Conservation (phyloP, 1,140 invertebrate species). For the Penaeus japonicus region DNA sequence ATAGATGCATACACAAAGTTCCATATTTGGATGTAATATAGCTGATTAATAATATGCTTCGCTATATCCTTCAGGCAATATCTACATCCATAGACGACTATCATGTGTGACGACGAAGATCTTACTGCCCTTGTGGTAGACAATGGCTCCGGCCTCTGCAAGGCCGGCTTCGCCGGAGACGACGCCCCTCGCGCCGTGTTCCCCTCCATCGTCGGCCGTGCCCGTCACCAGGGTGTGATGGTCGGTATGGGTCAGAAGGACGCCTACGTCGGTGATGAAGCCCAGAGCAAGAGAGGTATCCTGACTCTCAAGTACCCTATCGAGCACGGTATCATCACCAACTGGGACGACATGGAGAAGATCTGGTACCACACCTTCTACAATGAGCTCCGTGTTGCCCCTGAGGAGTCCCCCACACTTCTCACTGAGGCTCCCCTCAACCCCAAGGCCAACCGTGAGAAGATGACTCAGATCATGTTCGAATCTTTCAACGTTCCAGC, state of each 20-base stretch:
- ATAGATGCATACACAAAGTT: too few species aligned
- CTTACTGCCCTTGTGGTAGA: too few species aligned
- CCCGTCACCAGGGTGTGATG: conserved; percentile 76
- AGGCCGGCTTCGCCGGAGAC: conserved; percentile 73
- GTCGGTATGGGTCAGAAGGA: conserved; percentile 95
- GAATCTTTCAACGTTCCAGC: conserved; percentile 67
- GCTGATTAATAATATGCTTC: too few species aligned
- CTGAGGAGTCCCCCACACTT: conserved; percentile 91
- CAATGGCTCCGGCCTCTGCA: conserved; percentile 59
- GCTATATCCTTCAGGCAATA: too few species aligned
- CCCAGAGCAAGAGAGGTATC: conserved; percentile 89
- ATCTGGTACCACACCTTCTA: conserved; percentile 97
- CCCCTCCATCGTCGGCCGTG: conserved; percentile 72
- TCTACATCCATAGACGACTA: too few species aligned
- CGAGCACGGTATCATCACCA: conserved; percentile 94
- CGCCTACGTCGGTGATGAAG: conserved; percentile 89
- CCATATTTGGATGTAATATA: too few species aligned
- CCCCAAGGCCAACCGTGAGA: conserved; percentile 84
- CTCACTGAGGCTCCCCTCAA: conserved; percentile 92
- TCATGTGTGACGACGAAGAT: too few species aligned
- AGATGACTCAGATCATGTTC: conserved; percentile 75
- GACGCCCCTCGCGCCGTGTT: conserved; percentile 74
- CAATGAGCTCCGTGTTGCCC: conserved; percentile 92
- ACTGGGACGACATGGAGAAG: conserved; percentile 98
- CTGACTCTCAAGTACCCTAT: conserved; percentile 92